These are phyloP conservation scores for Gyps fulvus DNA, from an alignment of 2,113 vertebrate species.

Conservation along the genomic window DNA sequence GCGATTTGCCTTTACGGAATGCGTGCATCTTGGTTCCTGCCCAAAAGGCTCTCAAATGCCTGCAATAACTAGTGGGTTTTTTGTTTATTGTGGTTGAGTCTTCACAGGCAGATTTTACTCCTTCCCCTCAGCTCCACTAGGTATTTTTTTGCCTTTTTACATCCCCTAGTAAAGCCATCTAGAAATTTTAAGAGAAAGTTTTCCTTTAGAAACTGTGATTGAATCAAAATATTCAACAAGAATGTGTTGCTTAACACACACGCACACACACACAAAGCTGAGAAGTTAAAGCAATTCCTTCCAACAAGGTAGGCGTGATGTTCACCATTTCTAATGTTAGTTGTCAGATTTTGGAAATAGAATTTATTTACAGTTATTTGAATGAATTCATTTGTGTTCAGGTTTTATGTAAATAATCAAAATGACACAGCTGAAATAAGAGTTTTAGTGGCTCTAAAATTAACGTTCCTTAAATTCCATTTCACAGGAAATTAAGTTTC, in stretches of 20 bases:
- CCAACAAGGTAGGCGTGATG: not conserved
- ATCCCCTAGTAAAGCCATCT: not conserved
- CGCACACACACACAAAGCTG: not conserved
- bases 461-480: not conserved
- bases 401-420: constrained; percentile 3
- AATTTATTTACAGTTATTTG: not conserved
- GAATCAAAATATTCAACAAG: not conserved
- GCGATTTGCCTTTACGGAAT: not conserved
- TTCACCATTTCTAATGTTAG: not conserved
- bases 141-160: not conserved
- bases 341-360: not conserved
- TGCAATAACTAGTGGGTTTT: not conserved
- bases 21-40: not conserved
- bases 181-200: not conserved
- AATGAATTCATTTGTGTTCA: not conserved
- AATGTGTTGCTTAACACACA: not conserved
- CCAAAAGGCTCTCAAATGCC: not conserved
- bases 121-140: not conserved
- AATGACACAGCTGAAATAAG: not conserved
- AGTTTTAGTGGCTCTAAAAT: not conserved
- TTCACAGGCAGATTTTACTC: not conserved
- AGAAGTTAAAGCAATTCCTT: not conserved
- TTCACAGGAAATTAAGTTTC: constrained; percentile 24
- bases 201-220: not conserved
- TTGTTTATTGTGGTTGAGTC: not conserved